phyloP scores from a whole-genome alignment of 2,113 vertebrate genomes.

The Platysteira castanea region DNA sequence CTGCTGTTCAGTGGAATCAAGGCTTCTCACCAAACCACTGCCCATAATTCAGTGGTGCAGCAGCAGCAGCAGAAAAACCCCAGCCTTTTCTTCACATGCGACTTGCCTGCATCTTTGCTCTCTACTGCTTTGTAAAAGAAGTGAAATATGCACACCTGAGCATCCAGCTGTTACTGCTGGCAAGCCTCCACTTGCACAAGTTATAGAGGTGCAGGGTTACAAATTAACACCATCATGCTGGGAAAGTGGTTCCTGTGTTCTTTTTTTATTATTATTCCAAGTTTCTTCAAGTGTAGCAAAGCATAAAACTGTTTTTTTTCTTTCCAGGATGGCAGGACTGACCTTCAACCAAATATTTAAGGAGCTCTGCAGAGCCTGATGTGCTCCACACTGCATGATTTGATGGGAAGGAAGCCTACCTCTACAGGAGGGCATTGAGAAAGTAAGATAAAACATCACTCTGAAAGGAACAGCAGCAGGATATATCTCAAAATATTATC shows the following conservation, averaged over 20 bases:
- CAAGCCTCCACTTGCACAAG: not conserved
- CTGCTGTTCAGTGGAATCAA: not conserved
- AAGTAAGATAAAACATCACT: not conserved
- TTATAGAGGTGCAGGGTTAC: not conserved
- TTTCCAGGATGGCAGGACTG: slow-evolving; percentile 1
- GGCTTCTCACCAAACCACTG: not conserved
- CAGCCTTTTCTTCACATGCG: not conserved
- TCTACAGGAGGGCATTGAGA: slow-evolving; percentile 8
- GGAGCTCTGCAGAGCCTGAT: not conserved
- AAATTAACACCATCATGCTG: not conserved
- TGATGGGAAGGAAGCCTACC: not conserved
- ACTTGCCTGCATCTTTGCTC: not conserved
- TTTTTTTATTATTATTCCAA: not conserved
- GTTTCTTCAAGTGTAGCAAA: not conserved
- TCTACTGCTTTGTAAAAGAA: not conserved
- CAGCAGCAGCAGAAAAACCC: not conserved
- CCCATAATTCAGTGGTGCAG: not conserved
- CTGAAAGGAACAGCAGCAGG: slow-evolving; percentile 8
- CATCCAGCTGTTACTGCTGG: not conserved
- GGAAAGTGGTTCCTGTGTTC: not conserved
- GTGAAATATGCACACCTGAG: not conserved
- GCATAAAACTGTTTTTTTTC: not conserved
- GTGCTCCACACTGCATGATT: not conserved
- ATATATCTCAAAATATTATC: slow-evolving; percentile 22
- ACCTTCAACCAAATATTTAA: slow-evolving; percentile 50